Conservation (phyloP, 1,140 invertebrate genomes). For the Drosophila pseudoananassae region DNA sequence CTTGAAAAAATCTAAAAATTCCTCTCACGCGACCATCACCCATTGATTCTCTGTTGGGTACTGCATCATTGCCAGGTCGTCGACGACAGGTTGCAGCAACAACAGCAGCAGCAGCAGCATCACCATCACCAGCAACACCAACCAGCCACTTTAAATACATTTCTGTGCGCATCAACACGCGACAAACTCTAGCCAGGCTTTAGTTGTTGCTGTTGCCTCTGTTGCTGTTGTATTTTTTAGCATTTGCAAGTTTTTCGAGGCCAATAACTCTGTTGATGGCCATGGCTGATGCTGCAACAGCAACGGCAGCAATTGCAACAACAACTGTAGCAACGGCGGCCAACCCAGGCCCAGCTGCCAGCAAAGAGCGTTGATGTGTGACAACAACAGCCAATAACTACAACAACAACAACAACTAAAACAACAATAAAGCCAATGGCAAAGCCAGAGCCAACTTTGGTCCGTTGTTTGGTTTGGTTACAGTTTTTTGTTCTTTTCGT, state of each 20-base stretch:
- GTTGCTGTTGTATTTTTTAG: conserved; percentile 59
- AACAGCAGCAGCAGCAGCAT: conserved; percentile 9
- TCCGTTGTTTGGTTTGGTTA: conserved; percentile 43
- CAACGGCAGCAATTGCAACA: conserved; percentile 2
- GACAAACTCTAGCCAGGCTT: conserved; percentile 60
- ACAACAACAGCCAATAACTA: conserved; percentile 72
- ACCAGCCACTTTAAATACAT: conserved; percentile 60
- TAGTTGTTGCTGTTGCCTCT: conserved; percentile 35
- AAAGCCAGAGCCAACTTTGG: conserved; percentile 69
- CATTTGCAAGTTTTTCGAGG: conserved; percentile 77
- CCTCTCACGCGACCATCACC: conserved; percentile 24
- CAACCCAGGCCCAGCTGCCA: conserved; percentile 40
- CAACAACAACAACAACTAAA: conserved; percentile 54
- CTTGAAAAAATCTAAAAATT: not conserved
- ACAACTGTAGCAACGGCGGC: conserved; percentile 16
- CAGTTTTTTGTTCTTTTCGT: conserved; percentile 21
- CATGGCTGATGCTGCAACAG: conserved; percentile 64
- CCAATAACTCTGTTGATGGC: conserved; percentile 77
- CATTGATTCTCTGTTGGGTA: conserved; percentile 25
- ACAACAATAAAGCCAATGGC: conserved; percentile 55
- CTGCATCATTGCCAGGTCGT: conserved; percentile 51
- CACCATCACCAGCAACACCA: conserved; percentile 16
- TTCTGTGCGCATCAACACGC: conserved; percentile 70
- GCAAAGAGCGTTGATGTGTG: conserved; percentile 72
- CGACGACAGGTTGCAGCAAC: conserved; percentile 47